A percentile compares a stretch with the other conserved stretches of the same genome.
Evolutionary conservation across 53 echinoderm and acorn worm species (phyloP).

Genomic region (Henricia sp.): DNA sequence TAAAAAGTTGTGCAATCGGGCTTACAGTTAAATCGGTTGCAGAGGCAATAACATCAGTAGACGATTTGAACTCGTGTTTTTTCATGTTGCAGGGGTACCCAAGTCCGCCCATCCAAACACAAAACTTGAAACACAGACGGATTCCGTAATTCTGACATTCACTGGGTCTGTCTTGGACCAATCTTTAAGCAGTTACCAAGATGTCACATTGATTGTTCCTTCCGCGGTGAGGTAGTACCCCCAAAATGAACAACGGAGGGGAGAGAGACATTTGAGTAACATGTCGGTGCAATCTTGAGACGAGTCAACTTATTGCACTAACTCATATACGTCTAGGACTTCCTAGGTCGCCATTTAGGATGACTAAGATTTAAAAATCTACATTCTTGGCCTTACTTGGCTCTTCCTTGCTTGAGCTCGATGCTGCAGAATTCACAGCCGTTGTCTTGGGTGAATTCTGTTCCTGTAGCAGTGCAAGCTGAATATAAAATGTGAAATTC

Average conservation of each 20-base stretch:
- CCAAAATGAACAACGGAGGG: too few species aligned
- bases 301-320: too few species aligned
- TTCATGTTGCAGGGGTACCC: constrained; percentile 75
- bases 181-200: constrained; percentile 62
- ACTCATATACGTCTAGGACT: too few species aligned
- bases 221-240: constrained; percentile 48
- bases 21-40: too few species aligned
- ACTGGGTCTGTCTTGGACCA: constrained; percentile 75
- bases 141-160: constrained; percentile 70
- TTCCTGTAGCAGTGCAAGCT: constrained; percentile 38
- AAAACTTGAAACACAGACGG: constrained; percentile 71
- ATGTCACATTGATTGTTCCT: constrained; percentile 58
- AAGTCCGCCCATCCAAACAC: constrained; percentile 53
- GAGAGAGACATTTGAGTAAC: too few species aligned
- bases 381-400: constrained; percentile 1
- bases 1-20: too few species aligned
- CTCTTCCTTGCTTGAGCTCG: not conserved
- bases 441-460: not conserved
- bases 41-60: too few species aligned
- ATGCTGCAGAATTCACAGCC: constrained; percentile 1
- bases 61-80: too few species aligned
- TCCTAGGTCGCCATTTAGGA: too few species aligned
- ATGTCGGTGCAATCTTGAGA: too few species aligned
- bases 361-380: constrained; percentile 61
- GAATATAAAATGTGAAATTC: too few species aligned